These are phyloP conservation scores for Parasteatoda lunata DNA, from an alignment of 2,888 invertebrate species.

Conservation along the genomic window DNA sequence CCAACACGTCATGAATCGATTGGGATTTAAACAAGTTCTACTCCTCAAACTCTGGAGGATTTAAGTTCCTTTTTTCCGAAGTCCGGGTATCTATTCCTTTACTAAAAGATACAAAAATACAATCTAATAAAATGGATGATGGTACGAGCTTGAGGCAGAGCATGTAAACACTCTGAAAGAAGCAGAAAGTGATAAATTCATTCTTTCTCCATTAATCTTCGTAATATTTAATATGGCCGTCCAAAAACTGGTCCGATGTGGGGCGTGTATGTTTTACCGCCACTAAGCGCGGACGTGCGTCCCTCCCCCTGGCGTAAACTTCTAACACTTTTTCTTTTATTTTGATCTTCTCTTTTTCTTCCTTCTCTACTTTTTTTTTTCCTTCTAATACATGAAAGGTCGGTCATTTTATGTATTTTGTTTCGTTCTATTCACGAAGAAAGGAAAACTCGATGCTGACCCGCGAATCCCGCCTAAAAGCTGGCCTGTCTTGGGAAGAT, in stretches of 20 bases:
- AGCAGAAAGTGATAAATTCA: slow-evolving; percentile 62
- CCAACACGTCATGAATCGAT: not conserved
- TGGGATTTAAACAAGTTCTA: not conserved
- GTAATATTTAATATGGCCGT: slow-evolving; percentile 67
- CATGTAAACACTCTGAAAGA: slow-evolving; percentile 54
- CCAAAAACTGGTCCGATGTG: slow-evolving; percentile 44
- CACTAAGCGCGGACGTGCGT: slow-evolving; percentile 45
- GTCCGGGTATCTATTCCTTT: slow-evolving; percentile 6
- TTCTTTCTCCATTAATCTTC: slow-evolving; percentile 61
- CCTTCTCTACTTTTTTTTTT: slow-evolving; percentile 4
- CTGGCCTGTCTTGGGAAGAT: slow-evolving; percentile 21
- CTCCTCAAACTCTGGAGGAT: not conserved
- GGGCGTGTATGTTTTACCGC: slow-evolving; percentile 67
- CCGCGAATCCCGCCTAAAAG: not conserved
- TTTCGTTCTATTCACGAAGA: not conserved
- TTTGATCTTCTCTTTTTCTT: slow-evolving; percentile 7
- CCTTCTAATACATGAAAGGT: not conserved
- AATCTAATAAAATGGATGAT: slow-evolving; percentile 58
- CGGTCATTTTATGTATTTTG: slow-evolving; percentile 9
- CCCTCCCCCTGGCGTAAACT: slow-evolving; percentile 50
- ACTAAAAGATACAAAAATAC: slow-evolving; percentile 32
- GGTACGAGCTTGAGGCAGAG: slow-evolving; percentile 19
- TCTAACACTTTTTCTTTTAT: slow-evolving; percentile 42
- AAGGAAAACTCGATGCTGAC: slow-evolving; percentile 2
- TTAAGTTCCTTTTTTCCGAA: not conserved